Conservation (phyloP, 2,888 invertebrate species). For the Rotaria magnacalcarata region DNA sequence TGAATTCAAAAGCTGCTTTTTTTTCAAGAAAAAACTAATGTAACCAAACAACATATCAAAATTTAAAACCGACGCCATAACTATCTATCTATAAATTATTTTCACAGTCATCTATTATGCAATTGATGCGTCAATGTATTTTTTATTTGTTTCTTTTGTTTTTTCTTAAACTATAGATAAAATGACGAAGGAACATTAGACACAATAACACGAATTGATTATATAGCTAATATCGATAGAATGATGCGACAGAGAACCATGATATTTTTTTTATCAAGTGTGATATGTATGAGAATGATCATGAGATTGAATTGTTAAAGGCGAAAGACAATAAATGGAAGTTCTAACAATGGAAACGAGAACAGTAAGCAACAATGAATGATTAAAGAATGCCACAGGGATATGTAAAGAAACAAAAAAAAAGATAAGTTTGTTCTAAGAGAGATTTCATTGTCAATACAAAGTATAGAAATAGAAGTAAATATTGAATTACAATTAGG, state of each 20-base stretch:
- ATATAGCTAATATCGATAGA: background rate
- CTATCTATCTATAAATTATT: too few relatives aligned
- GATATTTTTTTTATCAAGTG: background rate
- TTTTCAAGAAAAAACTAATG: too few relatives aligned
- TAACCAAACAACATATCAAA: too few relatives aligned
- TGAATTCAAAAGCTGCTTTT: too few relatives aligned
- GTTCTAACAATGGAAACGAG: background rate
- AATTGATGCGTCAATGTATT: too few relatives aligned
- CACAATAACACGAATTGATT: background rate
- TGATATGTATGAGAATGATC: conserved; percentile 26
- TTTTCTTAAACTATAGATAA: background rate
- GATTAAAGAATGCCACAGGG: background rate
- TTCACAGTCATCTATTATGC: too few relatives aligned
- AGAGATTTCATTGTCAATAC: background rate
- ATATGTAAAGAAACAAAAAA: background rate
- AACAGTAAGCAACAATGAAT: background rate
- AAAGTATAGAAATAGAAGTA: background rate
- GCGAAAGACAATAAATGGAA: background rate
- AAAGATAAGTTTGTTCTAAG: background rate
- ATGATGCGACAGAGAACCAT: background rate
- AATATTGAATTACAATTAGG: background rate
- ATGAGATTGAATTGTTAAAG: background rate
- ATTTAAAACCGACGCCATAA: too few relatives aligned
- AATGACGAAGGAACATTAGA: background rate
- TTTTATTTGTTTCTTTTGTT: background rate